phyloP scores from a whole-genome alignment of 2,113 vertebrate genomes.

The Semnornis frantzii region DNA sequence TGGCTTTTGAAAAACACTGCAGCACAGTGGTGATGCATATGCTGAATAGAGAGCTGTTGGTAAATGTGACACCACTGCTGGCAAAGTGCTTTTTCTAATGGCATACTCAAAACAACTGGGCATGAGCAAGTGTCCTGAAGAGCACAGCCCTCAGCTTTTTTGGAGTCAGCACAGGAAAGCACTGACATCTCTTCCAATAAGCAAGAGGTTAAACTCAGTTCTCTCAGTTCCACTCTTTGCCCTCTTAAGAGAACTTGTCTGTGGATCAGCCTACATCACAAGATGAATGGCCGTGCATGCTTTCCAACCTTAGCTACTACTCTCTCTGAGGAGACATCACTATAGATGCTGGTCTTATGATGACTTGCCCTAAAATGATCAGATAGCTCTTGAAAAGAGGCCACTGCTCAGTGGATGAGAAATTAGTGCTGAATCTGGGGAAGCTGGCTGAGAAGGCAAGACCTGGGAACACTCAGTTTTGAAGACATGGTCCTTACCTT shows the following conservation, averaged over 20 bases:
- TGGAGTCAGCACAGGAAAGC: neutral
- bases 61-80: neutral
- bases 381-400: neutral
- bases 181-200: neutral
- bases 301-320: neutral
- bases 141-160: neutral
- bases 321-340: neutral
- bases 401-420: neutral
- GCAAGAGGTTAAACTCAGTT: neutral
- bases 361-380: neutral
- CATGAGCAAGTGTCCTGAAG: neutral
- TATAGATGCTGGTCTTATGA: neutral
- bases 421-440: neutral
- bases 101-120: neutral
- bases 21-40: neutral
- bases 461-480: neutral
- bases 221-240: neutral
- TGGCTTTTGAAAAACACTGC: neutral
- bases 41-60: neutral
- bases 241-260: neutral
- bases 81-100: neutral
- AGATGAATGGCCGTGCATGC: neutral
- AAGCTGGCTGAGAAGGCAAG: neutral
- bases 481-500: neutral
- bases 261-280: neutral